Percentiles rank a stretch among this genome's conserved stretches.
These are phyloP conservation scores for Lathamus discolor DNA, from an alignment of 2,113 vertebrate genomes.

Conservation along the genomic window DNA sequence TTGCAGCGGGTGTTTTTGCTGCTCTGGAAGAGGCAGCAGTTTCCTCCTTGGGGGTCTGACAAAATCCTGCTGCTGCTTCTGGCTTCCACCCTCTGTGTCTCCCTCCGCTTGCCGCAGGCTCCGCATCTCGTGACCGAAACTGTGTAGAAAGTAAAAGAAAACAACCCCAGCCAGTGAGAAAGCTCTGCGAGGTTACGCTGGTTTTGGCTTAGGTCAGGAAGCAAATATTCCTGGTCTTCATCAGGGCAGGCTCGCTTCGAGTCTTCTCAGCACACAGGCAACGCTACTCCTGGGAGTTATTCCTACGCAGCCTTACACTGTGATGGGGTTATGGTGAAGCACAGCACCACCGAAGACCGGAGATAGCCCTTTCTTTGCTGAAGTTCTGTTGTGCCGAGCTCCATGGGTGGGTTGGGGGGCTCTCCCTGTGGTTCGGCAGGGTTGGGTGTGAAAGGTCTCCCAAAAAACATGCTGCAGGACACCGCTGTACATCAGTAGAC, in stretches of 20 bases:
- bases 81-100: not conserved
- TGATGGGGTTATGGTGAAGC: not conserved
- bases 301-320: not conserved
- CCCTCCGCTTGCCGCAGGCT: not conserved
- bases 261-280: not conserved
- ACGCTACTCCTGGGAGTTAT: not conserved
- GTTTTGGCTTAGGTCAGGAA: not conserved
- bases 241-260: accelerated
- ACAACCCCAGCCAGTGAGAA: not conserved
- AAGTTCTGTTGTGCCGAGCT: accelerated
- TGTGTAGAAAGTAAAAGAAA: not conserved
- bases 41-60: not conserved
- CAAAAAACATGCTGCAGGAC: not conserved
- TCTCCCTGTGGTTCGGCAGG: not conserved
- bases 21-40: not conserved
- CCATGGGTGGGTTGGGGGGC: accelerated
- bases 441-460: not conserved
- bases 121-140: accelerated
- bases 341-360: accelerated
- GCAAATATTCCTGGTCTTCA: not conserved
- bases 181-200: accelerated
- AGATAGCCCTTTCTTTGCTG: not conserved
- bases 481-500: not conserved
- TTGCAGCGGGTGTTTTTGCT: not conserved
- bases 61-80: not conserved